A percentile compares a stretch with the other conserved stretches of the same genome.
Evolutionary conservation across 2,113 vertebrate genomes (phyloP).

Genomic region (Limnothrissa miodon): DNA sequence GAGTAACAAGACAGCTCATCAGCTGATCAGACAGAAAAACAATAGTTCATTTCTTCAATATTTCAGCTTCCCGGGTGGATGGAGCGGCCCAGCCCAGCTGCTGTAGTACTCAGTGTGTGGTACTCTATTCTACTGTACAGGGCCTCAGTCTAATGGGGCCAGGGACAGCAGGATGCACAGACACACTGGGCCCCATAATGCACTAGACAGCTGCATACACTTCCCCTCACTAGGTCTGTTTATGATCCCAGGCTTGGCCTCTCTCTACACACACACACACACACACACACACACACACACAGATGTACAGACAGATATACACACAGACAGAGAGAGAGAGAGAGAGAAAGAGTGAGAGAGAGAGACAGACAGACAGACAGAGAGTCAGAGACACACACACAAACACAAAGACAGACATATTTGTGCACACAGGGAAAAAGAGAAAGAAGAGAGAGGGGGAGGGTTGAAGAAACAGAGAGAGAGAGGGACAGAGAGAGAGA

Average conservation of each 20-base stretch:
- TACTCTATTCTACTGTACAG: neutral
- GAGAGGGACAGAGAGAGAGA: neutral
- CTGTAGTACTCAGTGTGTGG: too few relatives aligned
- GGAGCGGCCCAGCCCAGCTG: too few relatives aligned
- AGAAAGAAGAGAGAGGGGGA: too few relatives aligned
- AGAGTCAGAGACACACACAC: neutral
- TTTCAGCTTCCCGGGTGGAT: too few relatives aligned
- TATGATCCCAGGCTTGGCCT: neutral
- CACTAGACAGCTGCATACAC: slow-evolving; percentile 41
- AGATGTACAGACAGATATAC: neutral
- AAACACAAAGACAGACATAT: neutral
- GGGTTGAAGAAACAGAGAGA: too few relatives aligned
- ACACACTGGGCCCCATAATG: slow-evolving; percentile 36
- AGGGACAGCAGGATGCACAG: neutral
- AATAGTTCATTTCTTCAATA: too few relatives aligned
- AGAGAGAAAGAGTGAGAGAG: neutral
- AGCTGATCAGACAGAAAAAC: too few relatives aligned
- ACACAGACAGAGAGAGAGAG: neutral
- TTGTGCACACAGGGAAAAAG: too few relatives aligned
- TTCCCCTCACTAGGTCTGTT: slow-evolving; percentile 6
- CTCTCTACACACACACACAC: neutral
- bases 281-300: neutral
- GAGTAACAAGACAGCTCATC: too few relatives aligned
- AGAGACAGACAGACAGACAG: neutral
- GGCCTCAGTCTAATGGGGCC: neutral